Evolutionary conservation across 1,140 invertebrate genomes (phyloP).

Genomic region (Polypedilum vanderplanki): DNA sequence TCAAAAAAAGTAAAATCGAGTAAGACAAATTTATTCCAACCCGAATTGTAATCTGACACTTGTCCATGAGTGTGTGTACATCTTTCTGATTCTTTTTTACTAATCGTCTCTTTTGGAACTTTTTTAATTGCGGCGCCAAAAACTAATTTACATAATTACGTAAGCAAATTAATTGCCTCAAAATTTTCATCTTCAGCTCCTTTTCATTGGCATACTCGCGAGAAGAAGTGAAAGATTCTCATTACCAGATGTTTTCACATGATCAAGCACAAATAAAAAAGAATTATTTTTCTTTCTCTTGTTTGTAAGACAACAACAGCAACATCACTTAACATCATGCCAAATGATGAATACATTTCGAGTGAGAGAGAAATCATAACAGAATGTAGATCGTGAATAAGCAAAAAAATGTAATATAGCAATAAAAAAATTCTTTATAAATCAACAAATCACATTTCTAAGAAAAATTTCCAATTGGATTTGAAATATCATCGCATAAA

Average conservation of each 20-base stretch:
- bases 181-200: background rate
- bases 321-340: constrained; percentile 16
- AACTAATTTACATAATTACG: constrained; percentile 28
- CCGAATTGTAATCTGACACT: background rate
- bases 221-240: background rate
- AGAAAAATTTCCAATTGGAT: background rate
- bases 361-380: background rate
- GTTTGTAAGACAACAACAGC: background rate
- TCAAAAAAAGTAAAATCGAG: background rate
- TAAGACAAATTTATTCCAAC: background rate
- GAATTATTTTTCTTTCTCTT: background rate
- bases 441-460: constrained; percentile 26
- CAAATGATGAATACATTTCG: background rate
- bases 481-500: constrained; percentile 9
- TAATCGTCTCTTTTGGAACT: background rate
- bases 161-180: constrained; percentile 13
- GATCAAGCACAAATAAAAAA: constrained; percentile 11
- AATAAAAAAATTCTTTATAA: constrained; percentile 15
- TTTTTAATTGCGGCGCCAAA: constrained; percentile 23
- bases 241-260: constrained; percentile 28
- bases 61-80: background rate
- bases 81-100: background rate
- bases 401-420: constrained; percentile 8
- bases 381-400: constrained; percentile 26
- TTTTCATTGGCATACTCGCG: background rate